A percentile compares a stretch with the other conserved stretches of the same genome.
Evolutionary conservation across 2,888 invertebrate genomes (phyloP).

Genomic region (Noctua janthina): DNA sequence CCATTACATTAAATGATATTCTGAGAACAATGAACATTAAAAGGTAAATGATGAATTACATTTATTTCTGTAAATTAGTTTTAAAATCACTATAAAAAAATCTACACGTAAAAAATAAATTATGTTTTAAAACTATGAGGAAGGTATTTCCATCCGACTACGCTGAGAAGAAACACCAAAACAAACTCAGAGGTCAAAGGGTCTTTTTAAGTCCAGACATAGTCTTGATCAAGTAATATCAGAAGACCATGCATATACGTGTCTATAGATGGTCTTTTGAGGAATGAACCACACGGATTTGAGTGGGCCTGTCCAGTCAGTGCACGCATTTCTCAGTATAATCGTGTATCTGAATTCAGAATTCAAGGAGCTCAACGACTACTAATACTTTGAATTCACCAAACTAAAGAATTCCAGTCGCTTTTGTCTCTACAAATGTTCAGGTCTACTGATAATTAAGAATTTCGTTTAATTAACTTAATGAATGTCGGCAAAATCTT

Average conservation of each 20-base stretch:
- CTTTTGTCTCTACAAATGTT: constrained; percentile 49
- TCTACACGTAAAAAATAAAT: neutral
- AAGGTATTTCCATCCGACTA: no score
- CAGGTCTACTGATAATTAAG: constrained; percentile 52
- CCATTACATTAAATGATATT: constrained; percentile 30
- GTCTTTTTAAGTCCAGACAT: no score
- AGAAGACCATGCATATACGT: neutral
- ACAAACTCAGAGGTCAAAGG: no score
- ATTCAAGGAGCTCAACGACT: neutral
- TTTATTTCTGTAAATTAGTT: neutral
- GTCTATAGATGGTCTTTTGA: neutral
- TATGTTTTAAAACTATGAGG: neutral
- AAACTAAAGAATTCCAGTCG: constrained; percentile 41
- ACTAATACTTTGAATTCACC: constrained; percentile 26
- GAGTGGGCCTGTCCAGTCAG: neutral
- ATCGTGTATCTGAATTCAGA: neutral
- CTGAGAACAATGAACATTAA: neutral
- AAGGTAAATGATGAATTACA: neutral
- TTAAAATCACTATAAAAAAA: neutral
- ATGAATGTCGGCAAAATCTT: constrained; percentile 52
- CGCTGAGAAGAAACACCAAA: no score
- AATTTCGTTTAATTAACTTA: constrained; percentile 61
- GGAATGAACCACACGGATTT: neutral
- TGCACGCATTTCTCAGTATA: neutral
- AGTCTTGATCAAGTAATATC: no score